Conservation (phyloP, 2,888 invertebrate species). For the Lampropteryx suffumata region DNA sequence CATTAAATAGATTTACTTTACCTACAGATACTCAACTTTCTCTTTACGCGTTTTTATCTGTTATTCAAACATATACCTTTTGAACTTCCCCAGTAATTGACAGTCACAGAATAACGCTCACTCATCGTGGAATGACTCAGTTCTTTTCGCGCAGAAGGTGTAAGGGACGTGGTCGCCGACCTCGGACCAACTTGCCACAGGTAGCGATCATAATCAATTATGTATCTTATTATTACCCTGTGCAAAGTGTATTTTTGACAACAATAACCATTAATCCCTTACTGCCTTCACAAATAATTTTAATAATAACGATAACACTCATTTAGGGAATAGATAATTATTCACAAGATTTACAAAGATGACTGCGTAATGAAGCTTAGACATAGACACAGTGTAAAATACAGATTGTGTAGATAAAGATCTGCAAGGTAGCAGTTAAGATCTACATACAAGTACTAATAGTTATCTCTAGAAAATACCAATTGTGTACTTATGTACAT, state of each 20-base stretch:
- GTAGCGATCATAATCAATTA: slow-evolving; percentile 57
- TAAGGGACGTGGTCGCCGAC: slow-evolving; percentile 79
- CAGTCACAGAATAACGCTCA: slow-evolving; percentile 62
- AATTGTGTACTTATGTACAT: slow-evolving; percentile 78
- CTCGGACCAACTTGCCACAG: slow-evolving; percentile 56
- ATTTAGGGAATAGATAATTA: slow-evolving; percentile 46
- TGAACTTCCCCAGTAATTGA: slow-evolving; percentile 56
- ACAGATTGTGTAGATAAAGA: slow-evolving; percentile 58
- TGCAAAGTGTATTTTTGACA: slow-evolving; percentile 72
- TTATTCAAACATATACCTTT: neutral
- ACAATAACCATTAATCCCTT: slow-evolving; percentile 76
- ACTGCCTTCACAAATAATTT: slow-evolving; percentile 69
- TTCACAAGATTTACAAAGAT: slow-evolving; percentile 52
- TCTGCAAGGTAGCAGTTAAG: slow-evolving; percentile 70
- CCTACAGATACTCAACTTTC: no score
- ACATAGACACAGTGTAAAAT: slow-evolving; percentile 58
- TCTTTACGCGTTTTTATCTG: no score
- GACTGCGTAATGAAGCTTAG: slow-evolving; percentile 54
- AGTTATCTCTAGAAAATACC: slow-evolving; percentile 73
- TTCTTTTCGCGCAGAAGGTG: slow-evolving; percentile 72
- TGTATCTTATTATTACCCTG: slow-evolving; percentile 75
- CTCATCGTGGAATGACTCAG: slow-evolving; percentile 69
- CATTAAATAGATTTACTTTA: no score
- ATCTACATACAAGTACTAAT: slow-evolving; percentile 75
- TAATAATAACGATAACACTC: slow-evolving; percentile 44